phyloP scores from a whole-genome alignment of 2,113 vertebrate species.

The Cyanoderma ruficeps region DNA sequence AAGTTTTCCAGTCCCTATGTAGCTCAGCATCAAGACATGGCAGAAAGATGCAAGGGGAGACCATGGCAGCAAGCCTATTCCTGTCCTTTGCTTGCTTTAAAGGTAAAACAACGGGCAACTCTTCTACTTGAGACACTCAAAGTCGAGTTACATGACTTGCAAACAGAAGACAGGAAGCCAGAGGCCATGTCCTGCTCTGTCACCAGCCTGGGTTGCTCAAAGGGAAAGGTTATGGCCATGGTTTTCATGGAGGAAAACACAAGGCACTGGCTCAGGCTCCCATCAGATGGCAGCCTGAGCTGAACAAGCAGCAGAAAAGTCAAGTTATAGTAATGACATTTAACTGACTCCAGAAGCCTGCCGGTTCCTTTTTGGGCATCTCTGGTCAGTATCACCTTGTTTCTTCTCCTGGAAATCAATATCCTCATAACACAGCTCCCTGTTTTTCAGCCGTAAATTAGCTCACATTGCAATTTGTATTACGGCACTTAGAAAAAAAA shows the following conservation, averaged over 20 bases:
- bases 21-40: background rate
- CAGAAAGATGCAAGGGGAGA: background rate
- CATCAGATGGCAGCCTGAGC: background rate
- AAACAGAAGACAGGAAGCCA: background rate
- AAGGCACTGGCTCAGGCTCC: background rate
- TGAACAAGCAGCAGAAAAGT: background rate
- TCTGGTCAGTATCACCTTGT: background rate
- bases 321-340: background rate
- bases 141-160: background rate
- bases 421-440: constrained; percentile 5
- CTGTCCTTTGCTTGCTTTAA: background rate
- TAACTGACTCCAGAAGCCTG: background rate
- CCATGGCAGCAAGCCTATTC: accelerated
- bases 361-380: background rate
- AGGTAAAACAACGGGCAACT: background rate
- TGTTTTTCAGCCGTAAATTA: constrained; percentile 47
- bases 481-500: constrained; percentile 11
- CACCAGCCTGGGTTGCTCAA: background rate
- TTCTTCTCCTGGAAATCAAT: constrained; percentile 10
- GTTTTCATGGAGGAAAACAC: background rate
- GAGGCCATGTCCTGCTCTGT: background rate
- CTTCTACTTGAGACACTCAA: background rate
- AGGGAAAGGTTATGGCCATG: background rate
- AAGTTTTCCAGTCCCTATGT: background rate
- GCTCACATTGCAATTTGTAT: constrained; percentile 49